These are phyloP conservation scores for Tetramorium simillimum DNA, from an alignment of 1,140 invertebrate species.

Conservation along the genomic window DNA sequence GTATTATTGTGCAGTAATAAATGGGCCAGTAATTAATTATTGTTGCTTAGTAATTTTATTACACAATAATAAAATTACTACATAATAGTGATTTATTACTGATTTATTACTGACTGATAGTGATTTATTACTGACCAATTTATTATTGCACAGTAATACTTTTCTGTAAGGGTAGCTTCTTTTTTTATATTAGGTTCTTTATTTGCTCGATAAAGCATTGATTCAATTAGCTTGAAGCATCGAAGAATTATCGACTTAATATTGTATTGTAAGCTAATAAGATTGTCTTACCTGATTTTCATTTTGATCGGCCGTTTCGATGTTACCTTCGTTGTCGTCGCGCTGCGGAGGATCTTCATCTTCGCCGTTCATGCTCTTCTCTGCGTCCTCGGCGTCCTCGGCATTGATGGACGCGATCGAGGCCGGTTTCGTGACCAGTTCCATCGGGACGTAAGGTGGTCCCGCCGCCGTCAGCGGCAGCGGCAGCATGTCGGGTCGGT, in stretches of 20 bases:
- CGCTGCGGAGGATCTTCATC: slow-evolving; percentile 51
- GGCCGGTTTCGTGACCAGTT: slow-evolving; percentile 74
- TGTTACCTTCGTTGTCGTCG: slow-evolving; percentile 79
- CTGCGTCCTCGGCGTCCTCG: slow-evolving; percentile 54
- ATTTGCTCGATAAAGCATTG: background rate
- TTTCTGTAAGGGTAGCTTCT: no score
- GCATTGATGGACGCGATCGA: slow-evolving; percentile 58
- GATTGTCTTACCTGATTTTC: slow-evolving; percentile 75
- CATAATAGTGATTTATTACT: no score
- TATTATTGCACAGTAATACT: no score
- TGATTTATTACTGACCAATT: no score
- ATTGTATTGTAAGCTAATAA: background rate
- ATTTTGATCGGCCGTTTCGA: slow-evolving; percentile 78
- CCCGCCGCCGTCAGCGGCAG: slow-evolving; percentile 72
- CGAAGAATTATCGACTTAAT: background rate
- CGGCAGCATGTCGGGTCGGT: slow-evolving; percentile 77
- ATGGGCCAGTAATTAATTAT: no score
- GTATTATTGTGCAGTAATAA: no score
- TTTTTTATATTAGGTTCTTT: background rate
- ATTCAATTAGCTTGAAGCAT: background rate
- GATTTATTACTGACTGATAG: no score
- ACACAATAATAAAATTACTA: no score
- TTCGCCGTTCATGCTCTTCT: slow-evolving; percentile 38
- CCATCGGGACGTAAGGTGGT: slow-evolving; percentile 76
- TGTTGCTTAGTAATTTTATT: no score